phyloP scores from a whole-genome alignment of 2,888 invertebrate genomes.

The Plebejus melissa region DNA sequence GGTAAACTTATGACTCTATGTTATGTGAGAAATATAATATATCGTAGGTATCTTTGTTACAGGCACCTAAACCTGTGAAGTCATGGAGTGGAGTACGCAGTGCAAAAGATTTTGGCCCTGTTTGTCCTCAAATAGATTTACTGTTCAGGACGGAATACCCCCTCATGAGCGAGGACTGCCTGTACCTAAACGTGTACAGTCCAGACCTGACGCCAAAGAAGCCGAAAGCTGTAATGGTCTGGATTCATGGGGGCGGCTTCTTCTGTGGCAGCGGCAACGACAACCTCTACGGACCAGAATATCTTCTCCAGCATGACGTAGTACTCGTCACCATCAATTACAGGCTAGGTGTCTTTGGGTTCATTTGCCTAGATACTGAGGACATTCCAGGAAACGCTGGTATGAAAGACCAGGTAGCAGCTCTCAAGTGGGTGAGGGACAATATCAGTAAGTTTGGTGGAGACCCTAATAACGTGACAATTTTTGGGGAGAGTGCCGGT shows the following conservation, averaged over 20 bases:
- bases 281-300: constrained; percentile 58
- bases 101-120: constrained; percentile 53
- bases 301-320: constrained; percentile 54
- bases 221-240: constrained; percentile 59
- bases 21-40: neutral
- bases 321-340: constrained; percentile 65
- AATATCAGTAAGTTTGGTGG: constrained; percentile 64
- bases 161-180: constrained; percentile 56
- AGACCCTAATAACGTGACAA: constrained; percentile 60
- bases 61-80: constrained; percentile 55
- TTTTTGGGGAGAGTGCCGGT: constrained; percentile 69
- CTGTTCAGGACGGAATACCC: constrained; percentile 32
- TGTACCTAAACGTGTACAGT: constrained; percentile 64
- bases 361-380: constrained; percentile 56
- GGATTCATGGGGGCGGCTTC: constrained; percentile 62
- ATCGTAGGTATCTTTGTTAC: constrained; percentile 34
- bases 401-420: constrained; percentile 69
- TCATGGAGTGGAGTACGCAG: constrained; percentile 58
- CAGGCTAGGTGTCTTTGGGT: constrained; percentile 60
- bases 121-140: constrained; percentile 49
- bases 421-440: constrained; percentile 59
- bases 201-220: constrained; percentile 46
- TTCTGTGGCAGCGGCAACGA: constrained; percentile 54
- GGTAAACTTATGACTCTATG: neutral
- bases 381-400: constrained; percentile 69